phyloP scores from a whole-genome alignment of 1,140 invertebrate genomes.

The Musca domestica region DNA sequence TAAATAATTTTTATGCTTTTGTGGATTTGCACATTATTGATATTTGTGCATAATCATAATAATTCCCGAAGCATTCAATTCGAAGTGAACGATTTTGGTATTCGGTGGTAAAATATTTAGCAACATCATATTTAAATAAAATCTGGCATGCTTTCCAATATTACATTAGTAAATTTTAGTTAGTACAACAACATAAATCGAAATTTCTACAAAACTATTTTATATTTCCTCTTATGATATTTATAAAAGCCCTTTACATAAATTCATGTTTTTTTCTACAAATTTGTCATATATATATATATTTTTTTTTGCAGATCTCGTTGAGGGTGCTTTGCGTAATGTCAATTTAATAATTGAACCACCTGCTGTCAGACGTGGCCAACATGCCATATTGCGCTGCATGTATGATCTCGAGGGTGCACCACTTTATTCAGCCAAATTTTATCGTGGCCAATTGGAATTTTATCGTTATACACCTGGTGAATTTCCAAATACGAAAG shows the following conservation, averaged over 20 bases:
- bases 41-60: no score
- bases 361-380: slow-evolving; percentile 63
- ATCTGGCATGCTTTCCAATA: no score
- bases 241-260: not conserved
- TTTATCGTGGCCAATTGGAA: slow-evolving; percentile 73
- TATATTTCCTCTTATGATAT: no score
- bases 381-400: slow-evolving; percentile 67
- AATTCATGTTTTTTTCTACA: not conserved
- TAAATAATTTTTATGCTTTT: no score
- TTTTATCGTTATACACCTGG: slow-evolving; percentile 75
- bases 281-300: slow-evolving; percentile 1
- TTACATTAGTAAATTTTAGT: no score
- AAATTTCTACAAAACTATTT: no score
- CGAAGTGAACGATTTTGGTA: no score
- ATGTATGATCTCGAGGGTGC: slow-evolving; percentile 71
- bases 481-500: slow-evolving; percentile 66
- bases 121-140: no score
- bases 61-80: no score
- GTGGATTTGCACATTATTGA: no score
- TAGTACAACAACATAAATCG: no score
- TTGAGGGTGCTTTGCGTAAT: slow-evolving; percentile 52
- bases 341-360: slow-evolving; percentile 58
- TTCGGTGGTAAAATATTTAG: no score
- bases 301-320: slow-evolving; percentile 38
- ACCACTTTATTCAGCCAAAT: slow-evolving; percentile 74